Evolutionary conservation across 2,113 vertebrate genomes (phyloP), one percentile per base, ranked within the genome.

Genomic region (Gallinago undulata): DNA sequence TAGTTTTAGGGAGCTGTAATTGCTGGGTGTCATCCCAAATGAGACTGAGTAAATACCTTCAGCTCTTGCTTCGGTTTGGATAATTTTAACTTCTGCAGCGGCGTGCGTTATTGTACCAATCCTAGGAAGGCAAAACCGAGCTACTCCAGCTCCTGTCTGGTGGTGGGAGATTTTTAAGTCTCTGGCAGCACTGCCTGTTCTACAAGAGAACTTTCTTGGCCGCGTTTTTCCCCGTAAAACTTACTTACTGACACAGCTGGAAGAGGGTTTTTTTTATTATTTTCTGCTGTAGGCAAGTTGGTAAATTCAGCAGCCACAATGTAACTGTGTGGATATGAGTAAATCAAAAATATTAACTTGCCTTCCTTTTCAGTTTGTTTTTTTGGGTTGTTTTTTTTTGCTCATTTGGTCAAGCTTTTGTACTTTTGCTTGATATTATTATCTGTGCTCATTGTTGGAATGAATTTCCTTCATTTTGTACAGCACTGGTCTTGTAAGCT

Each of bases 171-270:
- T 80, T 94, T 96, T 91, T 39, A 31, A 93, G 45, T 64, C 53
- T 37, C 70, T 87, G 63, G 48, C 51, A 86, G 89, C 87, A 85
- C 90, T 94, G 92, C 69, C 72, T 68, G 64, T 92, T 96, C 96
- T 95, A 31, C 94, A 90, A 50, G 60, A 87, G 66, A 91, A 33
- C 53, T 69, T 96, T 94, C 50, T 96, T 94, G 92, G 75, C 92
- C 56, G 70, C 74, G 51, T 97, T 93, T 68, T 53, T 9, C 18
- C 41, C 87, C 6, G 2, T 45, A 84, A 70, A 81, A 94, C 51
- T 96, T 86, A 80, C 70, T 92, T 64, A 53, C 77, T 90, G 89
- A 84, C 82, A 68, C 73, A 87, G 75, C 82, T 93, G 95, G 55
- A 91, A 84, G 77, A 93, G 37, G 8, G 9, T 55, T 55, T 59